These are phyloP conservation scores for Hydrotaea cyrtoneurina DNA, from an alignment of 2,888 invertebrate genomes.

Conservation along the genomic window DNA sequence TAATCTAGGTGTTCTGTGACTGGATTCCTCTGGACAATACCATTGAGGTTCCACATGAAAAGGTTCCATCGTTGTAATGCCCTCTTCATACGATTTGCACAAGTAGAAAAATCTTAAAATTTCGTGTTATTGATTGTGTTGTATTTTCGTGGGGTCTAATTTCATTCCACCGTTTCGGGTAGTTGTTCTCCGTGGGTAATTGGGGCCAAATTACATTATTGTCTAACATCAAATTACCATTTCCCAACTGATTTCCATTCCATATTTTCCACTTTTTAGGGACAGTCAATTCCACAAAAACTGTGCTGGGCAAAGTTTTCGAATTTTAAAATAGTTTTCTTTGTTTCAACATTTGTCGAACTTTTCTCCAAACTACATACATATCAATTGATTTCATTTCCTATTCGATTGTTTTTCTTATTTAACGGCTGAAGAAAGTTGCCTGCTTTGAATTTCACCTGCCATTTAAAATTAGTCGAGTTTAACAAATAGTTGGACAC, in stretches of 20 bases:
- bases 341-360: not conserved
- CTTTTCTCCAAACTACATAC: not conserved
- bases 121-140: no score
- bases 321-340: not conserved
- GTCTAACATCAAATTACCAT: no score
- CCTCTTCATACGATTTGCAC: no score
- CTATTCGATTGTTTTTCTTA: not conserved
- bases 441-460: conserved; percentile 47
- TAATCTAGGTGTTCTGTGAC: no score
- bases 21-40: no score
- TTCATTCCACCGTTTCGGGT: no score
- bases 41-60: no score
- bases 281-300: not conserved
- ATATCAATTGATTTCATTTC: not conserved
- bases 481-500: not conserved
- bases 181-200: no score
- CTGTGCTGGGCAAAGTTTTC: not conserved
- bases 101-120: no score
- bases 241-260: not conserved
- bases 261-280: not conserved
- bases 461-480: conserved; percentile 54
- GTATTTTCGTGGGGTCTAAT: no score
- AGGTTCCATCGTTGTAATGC: no score
- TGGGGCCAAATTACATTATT: no score
- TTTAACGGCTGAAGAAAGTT: not conserved